Evolutionary conservation across 1,140 invertebrate genomes (phyloP).

Genomic region (Drosophila trapezifrons): DNA sequence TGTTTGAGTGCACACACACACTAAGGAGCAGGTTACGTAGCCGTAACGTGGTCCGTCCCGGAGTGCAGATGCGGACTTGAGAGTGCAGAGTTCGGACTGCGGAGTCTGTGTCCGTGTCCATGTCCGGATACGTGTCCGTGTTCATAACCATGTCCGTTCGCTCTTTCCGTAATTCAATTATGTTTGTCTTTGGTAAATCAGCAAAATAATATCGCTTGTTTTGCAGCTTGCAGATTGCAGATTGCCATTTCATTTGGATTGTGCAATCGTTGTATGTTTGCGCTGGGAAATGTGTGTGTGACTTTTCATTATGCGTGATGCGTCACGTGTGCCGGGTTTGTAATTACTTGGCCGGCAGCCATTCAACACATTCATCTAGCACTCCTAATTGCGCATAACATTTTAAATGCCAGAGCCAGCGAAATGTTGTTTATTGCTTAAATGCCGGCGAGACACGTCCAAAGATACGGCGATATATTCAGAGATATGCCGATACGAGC

Average conservation of each 20-base stretch:
- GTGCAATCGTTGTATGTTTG: constrained; percentile 27
- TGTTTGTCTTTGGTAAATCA: constrained; percentile 81
- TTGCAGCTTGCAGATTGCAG: constrained; percentile 52
- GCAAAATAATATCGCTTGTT: constrained; percentile 75
- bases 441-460: constrained; percentile 16
- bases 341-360: constrained; percentile 42
- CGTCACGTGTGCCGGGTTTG: constrained; percentile 42
- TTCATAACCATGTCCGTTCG: constrained; percentile 37
- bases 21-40: constrained; percentile 34
- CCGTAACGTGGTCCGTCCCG: constrained; percentile 20
- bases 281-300: constrained; percentile 5
- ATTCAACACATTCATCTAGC: constrained; percentile 46
- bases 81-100: neutral
- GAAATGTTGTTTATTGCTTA: constrained; percentile 51
- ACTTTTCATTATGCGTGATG: constrained; percentile 57
- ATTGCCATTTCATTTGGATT: constrained; percentile 50
- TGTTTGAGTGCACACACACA: constrained; percentile 51
- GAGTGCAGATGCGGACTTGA: neutral
- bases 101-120: constrained; percentile 19
- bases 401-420: constrained; percentile 51
- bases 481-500: constrained; percentile 1
- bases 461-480: neutral
- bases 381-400: constrained; percentile 58
- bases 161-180: constrained; percentile 77
- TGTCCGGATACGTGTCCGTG: constrained; percentile 35